Conservation (phyloP, 2,888 invertebrate genomes). For the Pheosia tremula region DNA sequence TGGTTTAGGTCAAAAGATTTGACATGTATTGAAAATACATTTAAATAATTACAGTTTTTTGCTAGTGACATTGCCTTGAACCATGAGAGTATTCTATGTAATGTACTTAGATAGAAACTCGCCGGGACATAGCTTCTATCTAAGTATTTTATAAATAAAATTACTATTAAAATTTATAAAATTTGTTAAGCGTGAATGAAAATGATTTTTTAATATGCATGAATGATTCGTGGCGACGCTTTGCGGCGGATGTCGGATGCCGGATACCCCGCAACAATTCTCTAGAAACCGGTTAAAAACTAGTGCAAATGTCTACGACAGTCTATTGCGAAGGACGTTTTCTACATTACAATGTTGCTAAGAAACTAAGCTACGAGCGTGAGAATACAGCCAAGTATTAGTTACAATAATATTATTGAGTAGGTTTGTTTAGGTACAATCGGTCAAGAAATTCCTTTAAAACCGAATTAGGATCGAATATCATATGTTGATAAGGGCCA, state of each 20-base stretch:
- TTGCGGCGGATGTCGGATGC: not conserved
- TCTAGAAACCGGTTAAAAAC: slow-evolving; percentile 42
- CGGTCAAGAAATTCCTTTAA: no score
- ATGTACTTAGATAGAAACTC: no score
- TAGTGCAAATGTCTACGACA: slow-evolving; percentile 15
- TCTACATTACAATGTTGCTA: slow-evolving; percentile 28
- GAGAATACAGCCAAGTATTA: not conserved
- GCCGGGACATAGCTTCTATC: no score
- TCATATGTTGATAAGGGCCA: no score
- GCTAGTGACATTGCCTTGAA: no score
- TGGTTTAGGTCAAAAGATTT: not conserved
- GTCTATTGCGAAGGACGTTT: slow-evolving; percentile 26
- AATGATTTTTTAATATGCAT: not conserved
- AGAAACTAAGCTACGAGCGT: not conserved
- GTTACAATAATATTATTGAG: no score
- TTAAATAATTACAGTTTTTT: no score
- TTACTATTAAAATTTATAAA: no score
- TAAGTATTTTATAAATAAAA: no score
- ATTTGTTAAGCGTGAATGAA: not conserved
- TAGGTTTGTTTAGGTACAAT: no score
- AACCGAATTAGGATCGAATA: no score
- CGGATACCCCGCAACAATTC: not conserved
- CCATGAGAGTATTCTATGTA: no score
- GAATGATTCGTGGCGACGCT: not conserved
- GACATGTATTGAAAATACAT: not conserved